These are phyloP conservation scores for Metacarcinus magister DNA, from an alignment of 2,888 invertebrate genomes.

Conservation along the genomic window DNA sequence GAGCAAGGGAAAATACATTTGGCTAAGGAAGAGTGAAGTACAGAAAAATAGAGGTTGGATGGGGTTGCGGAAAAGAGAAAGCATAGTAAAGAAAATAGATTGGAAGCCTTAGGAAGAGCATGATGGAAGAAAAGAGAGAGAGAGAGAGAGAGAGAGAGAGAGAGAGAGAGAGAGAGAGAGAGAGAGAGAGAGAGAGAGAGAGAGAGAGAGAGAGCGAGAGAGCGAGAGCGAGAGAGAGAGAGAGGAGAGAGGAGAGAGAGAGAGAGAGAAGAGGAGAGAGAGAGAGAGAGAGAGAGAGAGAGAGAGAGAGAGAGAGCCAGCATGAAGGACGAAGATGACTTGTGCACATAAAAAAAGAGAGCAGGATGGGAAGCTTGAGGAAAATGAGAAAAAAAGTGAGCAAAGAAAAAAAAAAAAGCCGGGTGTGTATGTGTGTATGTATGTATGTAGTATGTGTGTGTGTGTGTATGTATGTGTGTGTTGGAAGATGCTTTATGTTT, in stretches of 20 bases:
- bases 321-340: too few relatives aligned
- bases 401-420: background rate
- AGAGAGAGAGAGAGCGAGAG: background rate
- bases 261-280: background rate
- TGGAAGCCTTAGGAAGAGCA: background rate
- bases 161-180: slow-evolving; percentile 53
- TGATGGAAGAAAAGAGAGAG: background rate
- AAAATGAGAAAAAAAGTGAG: background rate
- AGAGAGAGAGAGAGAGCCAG: background rate
- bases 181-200: slow-evolving; percentile 49
- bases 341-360: too few relatives aligned
- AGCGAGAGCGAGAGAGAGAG: background rate
- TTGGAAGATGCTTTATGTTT: too few relatives aligned
- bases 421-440: too few relatives aligned
- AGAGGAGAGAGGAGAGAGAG: background rate
- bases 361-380: too few relatives aligned
- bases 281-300: too few relatives aligned
- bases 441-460: too few relatives aligned
- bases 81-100: background rate
- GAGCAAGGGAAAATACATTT: too few relatives aligned
- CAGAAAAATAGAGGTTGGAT: background rate
- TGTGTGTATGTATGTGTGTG: too few relatives aligned
- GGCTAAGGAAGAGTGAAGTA: background rate
- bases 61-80: background rate
- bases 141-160: slow-evolving; percentile 50